Conservation (phyloP, 2,888 invertebrate species). For the Sinohyriopsis cumingii region DNA sequence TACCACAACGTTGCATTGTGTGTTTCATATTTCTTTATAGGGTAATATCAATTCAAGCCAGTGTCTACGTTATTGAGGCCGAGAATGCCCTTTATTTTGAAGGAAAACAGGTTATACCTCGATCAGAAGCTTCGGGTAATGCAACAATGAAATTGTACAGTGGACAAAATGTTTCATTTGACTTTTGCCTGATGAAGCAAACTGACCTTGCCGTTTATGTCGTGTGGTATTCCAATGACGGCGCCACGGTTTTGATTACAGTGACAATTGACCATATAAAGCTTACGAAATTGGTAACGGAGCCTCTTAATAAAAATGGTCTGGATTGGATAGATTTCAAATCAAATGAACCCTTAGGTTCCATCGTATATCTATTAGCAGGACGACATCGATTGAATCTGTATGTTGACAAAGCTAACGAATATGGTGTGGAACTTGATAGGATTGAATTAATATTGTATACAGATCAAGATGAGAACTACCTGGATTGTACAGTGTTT, state of each 20-base stretch:
- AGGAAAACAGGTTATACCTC: not conserved
- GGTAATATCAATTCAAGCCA: too few relatives aligned
- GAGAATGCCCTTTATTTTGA: too few relatives aligned
- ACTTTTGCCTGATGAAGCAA: slow-evolving; percentile 36
- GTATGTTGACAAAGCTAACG: slow-evolving; percentile 26
- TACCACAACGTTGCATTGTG: too few relatives aligned
- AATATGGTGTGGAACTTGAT: slow-evolving; percentile 52
- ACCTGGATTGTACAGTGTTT: slow-evolving; percentile 39
- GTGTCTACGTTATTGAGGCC: too few relatives aligned
- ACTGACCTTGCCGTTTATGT: slow-evolving; percentile 21
- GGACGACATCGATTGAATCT: slow-evolving; percentile 38
- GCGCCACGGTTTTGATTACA: slow-evolving; percentile 23
- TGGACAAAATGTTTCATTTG: slow-evolving; percentile 18
- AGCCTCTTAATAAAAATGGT: slow-evolving; percentile 14
- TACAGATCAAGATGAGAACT: slow-evolving; percentile 20
- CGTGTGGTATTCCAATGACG: slow-evolving; percentile 43
- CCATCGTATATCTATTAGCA: slow-evolving; percentile 5
- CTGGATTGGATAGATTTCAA: slow-evolving; percentile 29
- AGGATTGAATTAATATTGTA: slow-evolving; percentile 23
- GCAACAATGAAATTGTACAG: slow-evolving; percentile 27
- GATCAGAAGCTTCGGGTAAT: slow-evolving; percentile 21
- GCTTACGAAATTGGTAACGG: slow-evolving; percentile 19
- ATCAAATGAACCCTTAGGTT: slow-evolving; percentile 6
- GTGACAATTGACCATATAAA: slow-evolving; percentile 24
- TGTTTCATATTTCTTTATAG: too few relatives aligned